Evolutionary conservation across 2,113 vertebrate genomes (phyloP).

Genomic region (Calidris pugnax): DNA sequence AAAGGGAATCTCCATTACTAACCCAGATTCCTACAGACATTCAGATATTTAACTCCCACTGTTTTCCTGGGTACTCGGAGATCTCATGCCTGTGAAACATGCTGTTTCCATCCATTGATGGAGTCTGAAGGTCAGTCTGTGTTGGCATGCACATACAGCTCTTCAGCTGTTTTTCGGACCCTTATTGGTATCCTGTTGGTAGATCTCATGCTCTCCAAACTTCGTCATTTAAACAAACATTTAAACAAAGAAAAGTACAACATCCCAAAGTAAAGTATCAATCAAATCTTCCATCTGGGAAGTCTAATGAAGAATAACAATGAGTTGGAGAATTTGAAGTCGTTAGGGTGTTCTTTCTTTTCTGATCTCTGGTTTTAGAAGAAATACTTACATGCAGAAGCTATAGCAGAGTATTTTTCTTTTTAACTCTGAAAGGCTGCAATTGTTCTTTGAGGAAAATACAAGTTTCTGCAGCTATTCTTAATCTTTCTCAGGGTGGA

Average conservation of each 20-base stretch:
- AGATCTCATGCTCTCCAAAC: not conserved
- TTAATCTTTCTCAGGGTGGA: not conserved
- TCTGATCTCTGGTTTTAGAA: slow-evolving; percentile 6
- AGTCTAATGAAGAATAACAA: not conserved
- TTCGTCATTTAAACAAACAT: not conserved
- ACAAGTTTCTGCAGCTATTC: not conserved
- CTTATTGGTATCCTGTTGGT: not conserved
- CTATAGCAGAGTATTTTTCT: not conserved
- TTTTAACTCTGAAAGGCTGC: not conserved
- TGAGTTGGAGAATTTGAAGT: not conserved
- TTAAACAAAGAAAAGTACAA: not conserved
- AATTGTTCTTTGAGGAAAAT: slow-evolving; percentile 11
- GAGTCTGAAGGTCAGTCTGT: not conserved
- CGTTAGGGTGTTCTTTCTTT: not conserved
- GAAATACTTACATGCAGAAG: not conserved
- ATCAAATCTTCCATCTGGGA: not conserved
- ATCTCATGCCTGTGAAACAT: not conserved
- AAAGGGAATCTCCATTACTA: not conserved
- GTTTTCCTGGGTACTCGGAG: not conserved
- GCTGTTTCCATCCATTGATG: not conserved
- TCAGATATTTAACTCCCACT: not conserved
- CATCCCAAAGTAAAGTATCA: not conserved
- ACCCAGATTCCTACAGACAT: not conserved
- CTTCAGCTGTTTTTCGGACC: not conserved
- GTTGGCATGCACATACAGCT: not conserved